Percentiles rank a stretch among this genome's conserved stretches.
These are phyloP conservation scores for Campoplex capitator DNA, from an alignment of 2,888 invertebrate genomes.

Conservation along the genomic window DNA sequence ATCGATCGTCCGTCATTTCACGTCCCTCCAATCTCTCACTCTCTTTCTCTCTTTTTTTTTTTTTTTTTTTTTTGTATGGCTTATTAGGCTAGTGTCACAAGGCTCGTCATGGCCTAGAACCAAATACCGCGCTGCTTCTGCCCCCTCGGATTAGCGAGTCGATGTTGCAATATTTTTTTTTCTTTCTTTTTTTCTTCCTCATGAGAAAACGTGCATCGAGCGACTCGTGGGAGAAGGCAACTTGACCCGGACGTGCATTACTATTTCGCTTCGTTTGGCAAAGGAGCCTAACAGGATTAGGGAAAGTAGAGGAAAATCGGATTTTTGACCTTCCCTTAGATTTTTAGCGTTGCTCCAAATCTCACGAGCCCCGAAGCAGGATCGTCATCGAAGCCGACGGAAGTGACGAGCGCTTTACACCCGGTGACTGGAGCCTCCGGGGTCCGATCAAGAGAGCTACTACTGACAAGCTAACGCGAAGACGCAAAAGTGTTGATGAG, in stretches of 20 bases:
- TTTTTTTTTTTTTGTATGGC: slow-evolving; percentile 68
- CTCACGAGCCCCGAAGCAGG: background rate
- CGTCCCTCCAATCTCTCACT: slow-evolving; percentile 52
- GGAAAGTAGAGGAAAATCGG: background rate
- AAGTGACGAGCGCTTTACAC: background rate
- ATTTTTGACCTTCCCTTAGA: background rate
- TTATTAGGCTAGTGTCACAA: slow-evolving; percentile 84
- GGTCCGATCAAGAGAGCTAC: background rate
- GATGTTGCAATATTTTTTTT: background rate
- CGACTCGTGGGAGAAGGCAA: background rate
- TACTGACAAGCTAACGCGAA: too few species aligned
- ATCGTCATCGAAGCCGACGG: background rate
- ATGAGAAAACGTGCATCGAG: background rate
- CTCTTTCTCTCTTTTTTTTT: background rate
- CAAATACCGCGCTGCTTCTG: slow-evolving; percentile 71
- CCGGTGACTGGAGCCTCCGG: background rate
- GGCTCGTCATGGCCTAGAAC: slow-evolving; percentile 82
- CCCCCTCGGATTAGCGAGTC: background rate
- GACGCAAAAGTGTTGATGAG: too few species aligned
- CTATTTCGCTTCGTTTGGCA: background rate
- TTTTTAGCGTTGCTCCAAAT: background rate
- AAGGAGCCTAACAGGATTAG: background rate
- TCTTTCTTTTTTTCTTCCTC: background rate
- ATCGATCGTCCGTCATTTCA: slow-evolving; percentile 82
- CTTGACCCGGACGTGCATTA: background rate